Evolutionary conservation across 2,797 vertebrate genomes (phyloP).

Genomic region (Eutrigla gurnardus): DNA sequence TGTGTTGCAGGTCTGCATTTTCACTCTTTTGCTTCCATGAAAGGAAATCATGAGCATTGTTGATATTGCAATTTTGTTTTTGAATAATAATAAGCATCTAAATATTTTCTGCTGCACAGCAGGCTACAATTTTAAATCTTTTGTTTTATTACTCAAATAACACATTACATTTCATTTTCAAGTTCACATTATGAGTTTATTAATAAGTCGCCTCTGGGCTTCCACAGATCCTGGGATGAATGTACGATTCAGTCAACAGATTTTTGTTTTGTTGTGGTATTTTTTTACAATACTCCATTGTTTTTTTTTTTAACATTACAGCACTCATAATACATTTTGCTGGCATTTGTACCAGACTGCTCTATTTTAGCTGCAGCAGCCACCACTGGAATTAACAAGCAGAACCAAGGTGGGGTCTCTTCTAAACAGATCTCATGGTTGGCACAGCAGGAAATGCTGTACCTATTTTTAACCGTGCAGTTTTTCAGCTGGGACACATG

Average conservation of each 20-base stretch:
- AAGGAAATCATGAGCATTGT: no score
- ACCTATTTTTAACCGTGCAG: constrained; percentile 82
- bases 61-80: no score
- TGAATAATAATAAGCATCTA: no score
- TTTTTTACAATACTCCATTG: background rate
- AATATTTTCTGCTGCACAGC: background rate
- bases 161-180: background rate
- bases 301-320: background rate
- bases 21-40: no score
- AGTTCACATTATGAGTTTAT: background rate
- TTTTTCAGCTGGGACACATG: constrained; percentile 79
- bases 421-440: constrained; percentile 50
- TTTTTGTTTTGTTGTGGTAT: background rate
- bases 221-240: background rate
- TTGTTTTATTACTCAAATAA: no score
- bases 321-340: constrained; percentile 6
- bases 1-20: no score
- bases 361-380: constrained; percentile 29
- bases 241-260: background rate
- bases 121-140: no score
- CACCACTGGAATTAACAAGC: constrained; percentile 33
- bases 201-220: no score
- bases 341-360: background rate
- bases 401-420: constrained; percentile 56
- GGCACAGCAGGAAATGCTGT: constrained; percentile 80